Percentiles rank a stretch among this genome's conserved stretches.
Conservation (phyloP, 2,113 vertebrate species). For the Aythya baeri region DNA sequence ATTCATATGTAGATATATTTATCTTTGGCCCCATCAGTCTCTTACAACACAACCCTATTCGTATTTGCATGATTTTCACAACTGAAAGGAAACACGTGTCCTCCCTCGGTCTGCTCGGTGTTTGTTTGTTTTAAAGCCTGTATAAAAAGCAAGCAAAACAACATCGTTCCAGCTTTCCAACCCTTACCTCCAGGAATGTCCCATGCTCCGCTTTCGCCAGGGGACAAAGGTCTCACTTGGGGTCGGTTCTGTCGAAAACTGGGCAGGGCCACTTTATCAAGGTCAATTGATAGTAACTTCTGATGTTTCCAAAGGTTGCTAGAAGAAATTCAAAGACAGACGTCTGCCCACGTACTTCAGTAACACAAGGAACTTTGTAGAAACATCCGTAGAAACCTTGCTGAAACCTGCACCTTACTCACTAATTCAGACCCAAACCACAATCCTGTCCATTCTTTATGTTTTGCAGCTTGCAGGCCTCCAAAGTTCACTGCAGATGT, state of each 20-base stretch:
- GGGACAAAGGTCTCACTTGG: constrained; percentile 95
- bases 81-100: background rate
- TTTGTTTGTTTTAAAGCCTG: background rate
- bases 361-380: background rate
- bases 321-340: constrained; percentile 44
- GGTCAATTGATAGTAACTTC: constrained; percentile 94
- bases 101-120: rapidly evolving
- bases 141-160: background rate
- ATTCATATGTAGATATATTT: background rate
- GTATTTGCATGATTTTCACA: background rate
- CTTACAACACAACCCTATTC: background rate
- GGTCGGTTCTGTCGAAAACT: constrained; percentile 90
- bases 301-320: constrained; percentile 99
- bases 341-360: background rate
- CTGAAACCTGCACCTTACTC: background rate
- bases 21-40: background rate
- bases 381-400: background rate
- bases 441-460: rapidly evolving
- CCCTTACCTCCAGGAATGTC: constrained; percentile 96
- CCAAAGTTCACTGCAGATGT: background rate
- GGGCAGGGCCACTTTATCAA: constrained; percentile 94
- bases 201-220: constrained; percentile 97
- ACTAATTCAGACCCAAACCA: background rate
- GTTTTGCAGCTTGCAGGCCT: background rate
- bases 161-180: background rate